Evolutionary conservation across 1,140 invertebrate species (phyloP), one percentile per base, ranked within the genome.

Genomic region (Dendrolimus punctatus): DNA sequence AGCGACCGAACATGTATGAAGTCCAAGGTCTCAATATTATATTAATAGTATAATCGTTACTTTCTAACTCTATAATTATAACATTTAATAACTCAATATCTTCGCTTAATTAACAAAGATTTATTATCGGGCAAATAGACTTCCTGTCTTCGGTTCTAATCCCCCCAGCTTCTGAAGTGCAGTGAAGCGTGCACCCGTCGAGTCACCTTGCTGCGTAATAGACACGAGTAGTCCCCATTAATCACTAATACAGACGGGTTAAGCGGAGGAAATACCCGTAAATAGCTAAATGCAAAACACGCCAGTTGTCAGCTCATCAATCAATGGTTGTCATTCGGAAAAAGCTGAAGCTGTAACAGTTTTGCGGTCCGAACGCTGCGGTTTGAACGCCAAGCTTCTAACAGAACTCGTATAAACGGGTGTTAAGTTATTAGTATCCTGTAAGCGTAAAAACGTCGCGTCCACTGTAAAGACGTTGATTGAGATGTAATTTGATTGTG

Each of bases 211-310:
- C 46, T 23, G 58, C 50, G 64, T 79, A 77, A 77, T 79, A 76
- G 79, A 71, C 74, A 71, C 69, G 68, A 62, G 65, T 73, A 64
- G 67, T 56, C 56, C 49, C 65, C 78, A 84, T 84, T 80, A 80
- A 84, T 84, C 80, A 84, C 64, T 55, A 57, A 61, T 64, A 69
- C 66, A 78, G 75, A 78, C 78, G 80, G 73, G 78, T 77, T 81
- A 78, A 80, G 76, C 76, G 71, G 65, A 81, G 80, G 80, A 84
- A 81, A 79, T 80, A 71, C 76, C 73, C 77, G 80, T 84, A 84
- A 84, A 84, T 82, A 84, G 77, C 73, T 79, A 67, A 83, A 84
- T 81, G 77, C 80, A 84, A 84, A 84, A 81, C 73, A 75, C 69
- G 71, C 64, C 70, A 77, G 76, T 80, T 78, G 78, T 78, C 76